Percentiles rank a stretch among this genome's conserved stretches.
phyloP scores from a whole-genome alignment of 2,888 invertebrate species.

The Carterocephalus palaemon region DNA sequence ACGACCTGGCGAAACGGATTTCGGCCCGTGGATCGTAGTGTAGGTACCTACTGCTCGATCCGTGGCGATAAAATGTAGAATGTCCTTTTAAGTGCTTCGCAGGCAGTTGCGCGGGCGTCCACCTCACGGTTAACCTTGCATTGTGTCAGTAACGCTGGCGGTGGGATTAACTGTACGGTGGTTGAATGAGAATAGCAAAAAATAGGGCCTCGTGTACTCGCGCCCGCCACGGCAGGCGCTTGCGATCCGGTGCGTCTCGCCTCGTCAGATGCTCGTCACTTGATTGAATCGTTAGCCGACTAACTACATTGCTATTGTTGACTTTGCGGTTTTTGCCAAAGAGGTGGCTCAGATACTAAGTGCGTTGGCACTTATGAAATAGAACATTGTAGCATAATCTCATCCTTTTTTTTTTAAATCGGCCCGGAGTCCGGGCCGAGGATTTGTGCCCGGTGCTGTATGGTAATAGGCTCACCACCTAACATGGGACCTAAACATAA shows the following conservation, averaged over 20 bases:
- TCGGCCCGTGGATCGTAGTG: slow-evolving; percentile 42
- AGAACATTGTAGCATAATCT: no score
- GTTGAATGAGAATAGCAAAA: slow-evolving; percentile 63
- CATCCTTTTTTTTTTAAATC: no score
- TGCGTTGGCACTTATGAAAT: no score
- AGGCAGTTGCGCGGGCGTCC: slow-evolving; percentile 58
- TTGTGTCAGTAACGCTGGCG: slow-evolving; percentile 69
- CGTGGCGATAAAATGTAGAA: slow-evolving; percentile 49
- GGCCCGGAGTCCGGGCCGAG: no score
- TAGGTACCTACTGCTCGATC: slow-evolving; percentile 49
- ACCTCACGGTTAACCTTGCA: slow-evolving; percentile 69
- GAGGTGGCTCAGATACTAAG: no score
- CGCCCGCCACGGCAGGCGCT: slow-evolving; percentile 3
- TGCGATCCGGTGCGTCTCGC: neutral
- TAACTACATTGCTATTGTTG: slow-evolving; percentile 1
- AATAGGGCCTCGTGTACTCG: slow-evolving; percentile 38
- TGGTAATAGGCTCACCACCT: no score
- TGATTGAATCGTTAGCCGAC: slow-evolving; percentile 8
- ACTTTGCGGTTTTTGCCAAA: neutral
- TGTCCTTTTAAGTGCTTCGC: slow-evolving; percentile 55
- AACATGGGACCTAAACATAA: no score
- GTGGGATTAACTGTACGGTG: slow-evolving; percentile 66
- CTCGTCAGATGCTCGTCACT: neutral
- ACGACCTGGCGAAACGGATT: slow-evolving; percentile 44
- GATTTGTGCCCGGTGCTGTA: no score